phyloP scores from a whole-genome alignment of 2,797 vertebrate species.

The Alfaro cultratus region DNA sequence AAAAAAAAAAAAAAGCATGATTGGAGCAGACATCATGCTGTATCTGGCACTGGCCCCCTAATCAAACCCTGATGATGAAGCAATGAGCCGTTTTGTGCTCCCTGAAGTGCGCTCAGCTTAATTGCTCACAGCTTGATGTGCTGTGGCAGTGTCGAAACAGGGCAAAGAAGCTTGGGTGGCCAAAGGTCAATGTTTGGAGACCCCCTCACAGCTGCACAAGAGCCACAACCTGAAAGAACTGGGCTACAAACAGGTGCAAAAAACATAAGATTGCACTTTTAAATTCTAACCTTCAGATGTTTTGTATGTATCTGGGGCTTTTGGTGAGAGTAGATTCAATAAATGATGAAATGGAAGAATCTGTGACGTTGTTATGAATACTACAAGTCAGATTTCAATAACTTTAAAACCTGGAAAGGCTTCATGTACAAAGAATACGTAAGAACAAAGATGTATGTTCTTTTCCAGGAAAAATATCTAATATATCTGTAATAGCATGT shows the following conservation, averaged over 20 bases:
- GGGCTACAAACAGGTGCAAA: not conserved
- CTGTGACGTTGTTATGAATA: not conserved
- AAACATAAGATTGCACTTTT: not conserved
- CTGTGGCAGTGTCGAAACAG: constrained; percentile 3
- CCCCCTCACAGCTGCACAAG: not conserved
- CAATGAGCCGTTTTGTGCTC: constrained; percentile 10
- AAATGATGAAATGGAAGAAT: constrained; percentile 4
- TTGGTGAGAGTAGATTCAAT: not conserved
- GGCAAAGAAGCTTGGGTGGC: no score
- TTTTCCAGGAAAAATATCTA: not conserved
- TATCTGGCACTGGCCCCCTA: not conserved
- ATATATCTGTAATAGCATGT: not conserved
- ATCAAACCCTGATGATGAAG: constrained; percentile 28
- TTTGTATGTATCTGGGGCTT: not conserved
- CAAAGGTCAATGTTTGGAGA: not conserved
- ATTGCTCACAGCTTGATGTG: constrained; percentile 8
- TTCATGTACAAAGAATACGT: not conserved
- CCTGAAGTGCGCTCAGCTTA: not conserved
- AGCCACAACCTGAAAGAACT: not conserved
- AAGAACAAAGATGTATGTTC: not conserved
- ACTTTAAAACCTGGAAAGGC: not conserved
- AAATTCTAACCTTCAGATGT: not conserved
- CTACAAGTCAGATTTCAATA: not conserved
- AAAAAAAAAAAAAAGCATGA: not conserved
- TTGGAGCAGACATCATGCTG: constrained; percentile 17